Evolutionary conservation across 1,140 invertebrate species (phyloP), one percentile per base, ranked within the genome.

Genomic region (Bombus waltoni): DNA sequence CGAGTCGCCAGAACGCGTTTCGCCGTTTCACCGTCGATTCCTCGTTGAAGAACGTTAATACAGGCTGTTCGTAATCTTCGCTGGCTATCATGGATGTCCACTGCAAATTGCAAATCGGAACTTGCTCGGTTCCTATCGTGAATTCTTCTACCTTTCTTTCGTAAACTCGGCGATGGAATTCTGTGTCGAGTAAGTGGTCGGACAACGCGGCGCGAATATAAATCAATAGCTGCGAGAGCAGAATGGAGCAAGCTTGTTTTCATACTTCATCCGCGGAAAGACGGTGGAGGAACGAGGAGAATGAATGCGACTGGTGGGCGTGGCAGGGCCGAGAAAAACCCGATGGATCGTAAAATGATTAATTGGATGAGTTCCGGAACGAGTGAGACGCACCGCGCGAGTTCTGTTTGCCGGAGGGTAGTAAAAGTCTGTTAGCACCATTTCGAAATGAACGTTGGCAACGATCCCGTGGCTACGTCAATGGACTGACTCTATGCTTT

Each of bases 321-420:
- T 79, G 71, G 84, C 70, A 70, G 35, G 1, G 47, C 35, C 32
- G 73, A 72, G 71, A 81, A 81, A 87, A 77, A 86, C 35, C 80
- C 85, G 87, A 89, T 91, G 86, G 87, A 87, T 92, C 91, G 89
- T 92, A 92, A 92, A 92, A 91, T 91, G 91, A 92, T 92, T 92
- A 92, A 92, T 92, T 88, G 87, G 86, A 91, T 86, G 85, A 92
- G 88, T 88, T 70, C 78, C 83, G 28, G 70, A 35, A 70, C 44
- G 44, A 44, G 35, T 28, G 35, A 38, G 25, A 32, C 32, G 40
- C 47, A 53, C n/a, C 66, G 81, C 74, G 83, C 74, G 72, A 57
- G 83, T 47, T 71, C 74, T 86, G 84, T 92, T 92, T 91, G 83
- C 85, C 83, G 42, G 73, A 18, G 72, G 83, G 86, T 78, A 81